Percentiles rank a stretch among this genome's conserved stretches.
These are phyloP conservation scores for Neomorphus geoffroyi DNA, from an alignment of 2,797 vertebrate genomes.

Conservation along the genomic window DNA sequence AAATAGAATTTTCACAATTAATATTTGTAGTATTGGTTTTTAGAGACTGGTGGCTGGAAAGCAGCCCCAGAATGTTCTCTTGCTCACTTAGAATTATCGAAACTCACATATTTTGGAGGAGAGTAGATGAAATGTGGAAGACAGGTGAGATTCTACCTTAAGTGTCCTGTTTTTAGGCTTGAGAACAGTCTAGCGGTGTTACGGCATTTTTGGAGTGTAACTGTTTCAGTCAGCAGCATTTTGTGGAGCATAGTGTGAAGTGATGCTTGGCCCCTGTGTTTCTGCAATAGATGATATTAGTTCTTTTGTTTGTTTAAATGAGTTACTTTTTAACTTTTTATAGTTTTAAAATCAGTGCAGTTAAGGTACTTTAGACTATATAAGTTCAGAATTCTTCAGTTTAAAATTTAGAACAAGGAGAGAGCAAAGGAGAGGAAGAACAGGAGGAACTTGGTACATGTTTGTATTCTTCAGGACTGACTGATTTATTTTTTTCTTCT, in stretches of 20 bases:
- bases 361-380: neutral
- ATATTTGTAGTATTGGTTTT: neutral
- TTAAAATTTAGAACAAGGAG: neutral
- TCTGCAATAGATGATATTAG: neutral
- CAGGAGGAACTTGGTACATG: neutral
- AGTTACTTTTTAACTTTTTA: slow-evolving; percentile 5
- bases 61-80: neutral
- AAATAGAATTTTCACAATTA: neutral
- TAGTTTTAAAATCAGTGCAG: neutral
- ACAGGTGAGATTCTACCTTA: neutral
- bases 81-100: neutral
- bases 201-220: neutral
- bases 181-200: neutral
- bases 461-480: neutral
- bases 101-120: neutral
- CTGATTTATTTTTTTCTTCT: neutral
- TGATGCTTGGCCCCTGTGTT: neutral
- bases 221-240: neutral
- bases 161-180: neutral
- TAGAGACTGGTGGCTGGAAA: neutral
- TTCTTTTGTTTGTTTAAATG: neutral
- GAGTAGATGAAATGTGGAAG: neutral
- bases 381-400: neutral
- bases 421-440: neutral
- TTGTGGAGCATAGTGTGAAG: neutral